These are phyloP conservation scores for Mesodorylaimus sp. DNA, from an alignment of 2,888 invertebrate genomes.

Conservation along the genomic window DNA sequence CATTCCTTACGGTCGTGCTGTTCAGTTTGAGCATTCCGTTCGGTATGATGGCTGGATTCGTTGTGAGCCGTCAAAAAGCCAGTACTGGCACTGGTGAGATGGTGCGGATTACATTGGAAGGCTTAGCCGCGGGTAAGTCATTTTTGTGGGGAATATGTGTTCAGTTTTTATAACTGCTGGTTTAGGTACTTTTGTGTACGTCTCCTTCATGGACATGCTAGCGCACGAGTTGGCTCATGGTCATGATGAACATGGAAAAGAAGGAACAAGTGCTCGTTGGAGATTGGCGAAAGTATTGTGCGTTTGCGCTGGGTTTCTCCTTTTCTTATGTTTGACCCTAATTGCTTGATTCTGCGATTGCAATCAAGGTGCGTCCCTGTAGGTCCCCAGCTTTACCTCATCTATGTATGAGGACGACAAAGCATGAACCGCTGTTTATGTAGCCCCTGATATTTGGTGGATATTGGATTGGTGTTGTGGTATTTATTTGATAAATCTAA, in stretches of 20 bases:
- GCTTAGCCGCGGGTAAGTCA: constrained; percentile 24
- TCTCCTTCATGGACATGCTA: constrained; percentile 24
- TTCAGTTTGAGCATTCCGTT: constrained; percentile 20
- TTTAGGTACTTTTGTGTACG: constrained; percentile 26
- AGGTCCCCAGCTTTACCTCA: no score
- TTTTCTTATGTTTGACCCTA: background rate
- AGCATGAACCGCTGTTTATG: no score
- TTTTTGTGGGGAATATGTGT: no score
- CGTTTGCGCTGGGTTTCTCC: background rate
- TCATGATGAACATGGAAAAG: no score
- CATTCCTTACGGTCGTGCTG: constrained; percentile 16
- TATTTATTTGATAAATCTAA: no score
- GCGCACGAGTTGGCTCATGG: constrained; percentile 16
- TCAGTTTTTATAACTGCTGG: no score
- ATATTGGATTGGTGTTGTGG: no score
- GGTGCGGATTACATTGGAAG: constrained; percentile 20
- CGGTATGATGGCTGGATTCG: constrained; percentile 19
- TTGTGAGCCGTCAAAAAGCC: background rate
- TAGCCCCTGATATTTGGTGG: no score
- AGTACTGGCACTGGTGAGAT: constrained; percentile 15
- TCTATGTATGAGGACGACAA: no score
- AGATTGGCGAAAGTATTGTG: background rate
- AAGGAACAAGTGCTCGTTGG: no score
- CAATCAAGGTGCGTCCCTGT: no score
- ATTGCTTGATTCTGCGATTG: no score